Evolutionary conservation across 2,797 vertebrate genomes (phyloP).

Genomic region (Channallabes apus): DNA sequence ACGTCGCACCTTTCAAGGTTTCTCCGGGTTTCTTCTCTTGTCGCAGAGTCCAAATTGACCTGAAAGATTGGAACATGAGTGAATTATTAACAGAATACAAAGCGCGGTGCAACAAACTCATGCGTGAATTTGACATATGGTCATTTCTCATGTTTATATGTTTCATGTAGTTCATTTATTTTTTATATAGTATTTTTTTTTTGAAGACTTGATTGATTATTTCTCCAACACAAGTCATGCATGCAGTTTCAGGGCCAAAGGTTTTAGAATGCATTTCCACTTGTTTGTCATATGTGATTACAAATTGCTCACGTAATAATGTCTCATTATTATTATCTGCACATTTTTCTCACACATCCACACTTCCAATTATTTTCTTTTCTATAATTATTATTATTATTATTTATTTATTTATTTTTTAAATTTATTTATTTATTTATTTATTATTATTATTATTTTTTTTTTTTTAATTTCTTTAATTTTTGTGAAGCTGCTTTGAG

Average conservation of each 20-base stretch:
- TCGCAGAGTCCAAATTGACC: constrained; percentile 89
- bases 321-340: too few relatives aligned
- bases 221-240: neutral
- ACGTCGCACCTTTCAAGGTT: constrained; percentile 74
- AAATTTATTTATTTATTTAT: too few relatives aligned
- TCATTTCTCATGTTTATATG: neutral
- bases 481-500: too few relatives aligned
- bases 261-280: neutral
- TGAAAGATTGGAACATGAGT: constrained; percentile 50
- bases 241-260: neutral
- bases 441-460: too few relatives aligned
- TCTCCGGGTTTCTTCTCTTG: constrained; percentile 80
- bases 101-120: too few relatives aligned
- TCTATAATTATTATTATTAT: too few relatives aligned
- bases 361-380: too few relatives aligned
- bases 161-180: neutral
- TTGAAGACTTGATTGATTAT: neutral
- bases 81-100: neutral
- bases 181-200: neutral
- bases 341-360: too few relatives aligned
- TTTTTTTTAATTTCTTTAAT: too few relatives aligned
- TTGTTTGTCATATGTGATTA: neutral
- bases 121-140: neutral
- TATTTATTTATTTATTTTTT: too few relatives aligned
- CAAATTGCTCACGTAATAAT: neutral